Base-by-base conservation (phyloP, 2,113 vertebrate species). In the Nanorana parkeri region DNA sequence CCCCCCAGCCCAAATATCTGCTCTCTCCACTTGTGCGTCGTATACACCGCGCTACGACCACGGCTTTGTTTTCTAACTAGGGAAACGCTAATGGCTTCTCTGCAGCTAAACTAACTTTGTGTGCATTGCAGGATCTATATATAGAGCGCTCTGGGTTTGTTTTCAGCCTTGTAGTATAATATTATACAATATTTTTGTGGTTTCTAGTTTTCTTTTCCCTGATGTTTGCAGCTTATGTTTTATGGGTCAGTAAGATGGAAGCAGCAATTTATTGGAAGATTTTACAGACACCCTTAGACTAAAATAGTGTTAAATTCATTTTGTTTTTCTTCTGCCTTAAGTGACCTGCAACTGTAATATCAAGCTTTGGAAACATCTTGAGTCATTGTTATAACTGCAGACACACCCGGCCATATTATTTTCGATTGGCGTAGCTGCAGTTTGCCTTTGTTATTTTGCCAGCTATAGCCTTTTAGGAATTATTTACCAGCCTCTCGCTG, bases 391-490 rank as follows among this genome's bases (percentile, higher is more conserved):
- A 23, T 68, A n/a, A 20, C 28, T 11, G 11, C 17, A n/a, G 68
- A 55, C 68, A 13, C 63, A 36, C 21, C 51, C 84, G 5, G 65
- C 0, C 61, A 60, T 61, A 56, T 55, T 69, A 58, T 77, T 80
- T 77, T 17, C 54, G 24, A 65, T 28, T 1, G 1, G 29, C 21
- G 1, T 54, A 17, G 65, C 77, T 83, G 28, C 24, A 52, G 41
- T 60, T 78, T 10, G 23, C 68, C 28, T 11, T 21, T 11, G 41
- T 84, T 1, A 17, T 72, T 1, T 4, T 28, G 26, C 36, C 71
- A 60, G 75, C 32, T 52, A 52, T 29, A 21, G 80, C 83, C n/a
- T 20, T 64, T 58, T 64, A 68, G 82, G 61, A 24, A 1, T 1
- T 24, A 6, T 54, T 63, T 76, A 81, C 67, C n/a, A 64, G 32